A percentile compares a stretch with the other conserved stretches of the same genome.
These are phyloP conservation scores for Orgyia antiqua DNA, from an alignment of 2,888 invertebrate species.

Conservation along the genomic window DNA sequence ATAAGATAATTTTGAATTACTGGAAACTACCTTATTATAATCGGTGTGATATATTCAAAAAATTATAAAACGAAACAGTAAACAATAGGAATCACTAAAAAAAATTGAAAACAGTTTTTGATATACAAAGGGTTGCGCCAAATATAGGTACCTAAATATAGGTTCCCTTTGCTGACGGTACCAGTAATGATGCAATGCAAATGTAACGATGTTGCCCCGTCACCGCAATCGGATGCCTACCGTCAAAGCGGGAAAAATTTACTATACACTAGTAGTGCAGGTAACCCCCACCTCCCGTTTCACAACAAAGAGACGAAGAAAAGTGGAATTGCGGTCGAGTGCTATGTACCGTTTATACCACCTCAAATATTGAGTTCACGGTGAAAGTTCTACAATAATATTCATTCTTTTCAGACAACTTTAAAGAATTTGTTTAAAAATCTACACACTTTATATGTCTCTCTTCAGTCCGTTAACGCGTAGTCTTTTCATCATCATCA, in stretches of 20 bases:
- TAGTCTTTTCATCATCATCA: no score
- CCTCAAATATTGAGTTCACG: conserved; percentile 38
- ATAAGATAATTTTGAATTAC: no score
- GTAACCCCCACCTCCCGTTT: conserved; percentile 13
- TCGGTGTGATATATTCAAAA: no score
- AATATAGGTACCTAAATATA: no score
- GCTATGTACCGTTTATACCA: conserved; percentile 21
- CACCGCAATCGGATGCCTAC: conserved; percentile 33
- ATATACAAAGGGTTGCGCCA: no score
- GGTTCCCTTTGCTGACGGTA: conserved; percentile 29
- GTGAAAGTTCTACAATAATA: conserved; percentile 39
- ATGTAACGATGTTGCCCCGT: conserved; percentile 44
- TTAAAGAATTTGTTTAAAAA: no score
- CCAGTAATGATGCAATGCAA: conserved; percentile 53
- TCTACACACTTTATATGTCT: no score
- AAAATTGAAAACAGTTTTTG: no score
- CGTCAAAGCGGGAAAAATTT: conserved; percentile 22
- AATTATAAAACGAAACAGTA: no score
- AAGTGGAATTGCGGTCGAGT: conserved; percentile 15
- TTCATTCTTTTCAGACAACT: conserved; percentile 13
- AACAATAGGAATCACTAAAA: no score
- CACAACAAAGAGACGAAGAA: conserved; percentile 15
- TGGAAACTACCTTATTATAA: no score
- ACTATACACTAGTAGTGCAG: conserved; percentile 22
- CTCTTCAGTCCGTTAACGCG: no score